Percentiles rank a stretch among this genome's conserved stretches.
These are phyloP conservation scores for Spodoptera frugiperda DNA, from an alignment of 1,140 invertebrate species.

Conservation along the genomic window DNA sequence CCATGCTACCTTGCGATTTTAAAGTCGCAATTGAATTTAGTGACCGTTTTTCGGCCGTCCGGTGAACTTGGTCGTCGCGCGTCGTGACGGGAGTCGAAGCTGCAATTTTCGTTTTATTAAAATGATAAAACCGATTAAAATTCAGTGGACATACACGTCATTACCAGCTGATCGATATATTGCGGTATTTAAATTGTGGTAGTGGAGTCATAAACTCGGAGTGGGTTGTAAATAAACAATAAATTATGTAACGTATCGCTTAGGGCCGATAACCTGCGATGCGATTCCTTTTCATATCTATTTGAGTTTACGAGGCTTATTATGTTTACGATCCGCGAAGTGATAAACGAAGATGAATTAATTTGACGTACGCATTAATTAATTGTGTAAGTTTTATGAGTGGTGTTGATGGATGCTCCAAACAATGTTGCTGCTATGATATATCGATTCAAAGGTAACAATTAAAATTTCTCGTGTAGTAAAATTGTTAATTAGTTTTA, in stretches of 20 bases:
- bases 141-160: constrained; percentile 57
- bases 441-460: constrained; percentile 12
- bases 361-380: constrained; percentile 29
- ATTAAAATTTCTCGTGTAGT: constrained; percentile 16
- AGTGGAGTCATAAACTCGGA: constrained; percentile 58
- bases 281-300: constrained; percentile 52
- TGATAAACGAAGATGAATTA: constrained; percentile 37
- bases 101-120: constrained; percentile 48
- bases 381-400: constrained; percentile 26
- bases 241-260: constrained; percentile 57
- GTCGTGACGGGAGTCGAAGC: constrained; percentile 3
- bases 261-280: constrained; percentile 57
- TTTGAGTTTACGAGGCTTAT: constrained; percentile 52
- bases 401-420: constrained; percentile 24
- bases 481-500: constrained; percentile 13
- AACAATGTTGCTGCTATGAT: constrained; percentile 12
- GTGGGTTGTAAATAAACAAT: constrained; percentile 60
- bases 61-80: constrained; percentile 57
- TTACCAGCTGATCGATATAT: constrained; percentile 45
- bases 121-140: constrained; percentile 62
- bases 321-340: constrained; percentile 36
- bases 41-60: constrained; percentile 62
- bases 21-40: constrained; percentile 64
- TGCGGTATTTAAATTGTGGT: constrained; percentile 47
- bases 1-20: constrained; percentile 60